A percentile compares a stretch with the other conserved stretches of the same genome.
phyloP scores from a whole-genome alignment of 2,888 invertebrate species.

The Dascillus cervinus region DNA sequence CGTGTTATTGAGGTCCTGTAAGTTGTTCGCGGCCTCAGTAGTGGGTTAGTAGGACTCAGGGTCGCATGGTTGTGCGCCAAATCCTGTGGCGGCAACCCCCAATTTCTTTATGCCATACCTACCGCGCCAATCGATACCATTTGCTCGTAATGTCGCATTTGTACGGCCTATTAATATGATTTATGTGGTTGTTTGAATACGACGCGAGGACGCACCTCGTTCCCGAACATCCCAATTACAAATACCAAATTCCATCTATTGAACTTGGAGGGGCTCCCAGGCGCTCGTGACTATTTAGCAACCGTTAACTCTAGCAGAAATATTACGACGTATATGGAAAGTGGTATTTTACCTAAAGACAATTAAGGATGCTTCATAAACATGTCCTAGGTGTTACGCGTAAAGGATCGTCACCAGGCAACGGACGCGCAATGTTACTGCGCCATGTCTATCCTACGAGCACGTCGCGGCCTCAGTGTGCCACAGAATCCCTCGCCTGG shows the following conservation, averaged over 20 bases:
- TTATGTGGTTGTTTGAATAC: conserved; percentile 9
- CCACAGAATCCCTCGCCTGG: conserved; percentile 15
- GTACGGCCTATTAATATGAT: conserved; percentile 15
- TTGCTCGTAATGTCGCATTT: conserved; percentile 15
- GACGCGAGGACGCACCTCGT: conserved; percentile 8
- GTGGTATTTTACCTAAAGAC: too few species aligned
- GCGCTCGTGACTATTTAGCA: too few species aligned
- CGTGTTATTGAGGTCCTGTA: too few species aligned
- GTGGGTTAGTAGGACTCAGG: conserved; percentile 16
- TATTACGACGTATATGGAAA: too few species aligned
- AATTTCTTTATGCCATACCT: conserved; percentile 12
- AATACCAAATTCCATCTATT: too few species aligned
- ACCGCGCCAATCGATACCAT: conserved; percentile 15
- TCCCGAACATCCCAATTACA: too few species aligned
- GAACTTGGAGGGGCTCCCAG: too few species aligned
- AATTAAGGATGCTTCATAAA: too few species aligned
- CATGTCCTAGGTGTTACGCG: too few species aligned
- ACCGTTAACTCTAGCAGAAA: too few species aligned
- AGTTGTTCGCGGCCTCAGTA: too few species aligned
- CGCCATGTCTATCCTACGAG: conserved; percentile 18
- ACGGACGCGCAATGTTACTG: conserved; percentile 26
- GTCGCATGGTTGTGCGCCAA: conserved; percentile 16
- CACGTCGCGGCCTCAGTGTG: conserved; percentile 22
- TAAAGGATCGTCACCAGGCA: conserved; percentile 25
- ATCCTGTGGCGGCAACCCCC: conserved; percentile 10